Base-by-base conservation (phyloP, 2,888 invertebrate genomes). In the Opisthograptis luteolata region DNA sequence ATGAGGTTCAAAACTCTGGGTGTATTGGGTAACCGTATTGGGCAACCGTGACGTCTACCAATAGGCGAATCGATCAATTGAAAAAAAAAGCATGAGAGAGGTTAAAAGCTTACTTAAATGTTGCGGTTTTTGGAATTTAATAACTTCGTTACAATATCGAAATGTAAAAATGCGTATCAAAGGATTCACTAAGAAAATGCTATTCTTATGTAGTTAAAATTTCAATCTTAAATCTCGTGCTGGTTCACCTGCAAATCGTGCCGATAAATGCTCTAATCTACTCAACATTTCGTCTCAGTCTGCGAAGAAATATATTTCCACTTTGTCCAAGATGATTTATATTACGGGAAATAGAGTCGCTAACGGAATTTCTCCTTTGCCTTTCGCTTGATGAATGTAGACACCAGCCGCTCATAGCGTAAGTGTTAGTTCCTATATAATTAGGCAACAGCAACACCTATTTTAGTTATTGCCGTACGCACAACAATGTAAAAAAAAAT, bases 231-330 rank as follows among this genome's bases (percentile, higher is more conserved):
- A 28, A 27, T 4, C 19, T 31, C 31, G 12, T 39, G 24, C 24
- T 32, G 14, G 15, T 17, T 24, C 3, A 35, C 8, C 34, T 30
- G 30, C 30, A 24, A 13, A 35, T 43, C 22, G 7, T 17, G 7
- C 24, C 10, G 19, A 28, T 34, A 40, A 34, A 45, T 34, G 35
- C 28, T 24, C 7, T 15, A 34, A 30, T 34, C 24, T 41, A 19
- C 27, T 46, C 37, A 46, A 54, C 42, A 45, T 37, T 49, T 50
- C 44, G 49, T 55, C 44, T 25, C 35, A 47, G 31, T 25, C 19
- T 14, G 46, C 43, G 51, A 39, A 49, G 30, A 43, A 32, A 55
- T 45, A 45, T 45, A 31, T 31, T 24, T 30, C 44, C 31, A 45
- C 24, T 36, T 45, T 36, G 44, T 45, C 31, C 36, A 45, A 45